phyloP scores from a whole-genome alignment of 2,888 invertebrate species.

The Vandiemenella viatica region DNA sequence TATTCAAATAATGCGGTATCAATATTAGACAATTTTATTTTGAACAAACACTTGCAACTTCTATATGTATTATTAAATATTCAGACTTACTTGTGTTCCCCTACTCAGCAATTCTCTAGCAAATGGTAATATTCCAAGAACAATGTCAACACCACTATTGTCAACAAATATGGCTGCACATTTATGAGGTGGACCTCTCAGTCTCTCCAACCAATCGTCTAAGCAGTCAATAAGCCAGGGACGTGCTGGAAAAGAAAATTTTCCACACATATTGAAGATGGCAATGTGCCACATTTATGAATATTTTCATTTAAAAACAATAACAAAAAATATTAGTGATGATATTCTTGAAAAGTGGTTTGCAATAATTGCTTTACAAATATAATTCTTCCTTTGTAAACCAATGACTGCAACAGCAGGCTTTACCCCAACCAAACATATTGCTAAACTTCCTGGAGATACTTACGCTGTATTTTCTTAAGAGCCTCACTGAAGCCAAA shows the following conservation, averaged over 20 bases:
- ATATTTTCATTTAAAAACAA: background rate
- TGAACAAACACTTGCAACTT: no score
- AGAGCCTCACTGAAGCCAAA: slow-evolving; percentile 76
- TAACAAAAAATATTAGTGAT: no score
- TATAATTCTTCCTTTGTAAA: no score
- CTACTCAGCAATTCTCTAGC: slow-evolving; percentile 65
- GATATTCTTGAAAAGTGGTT: no score
- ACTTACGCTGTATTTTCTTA: slow-evolving; percentile 55
- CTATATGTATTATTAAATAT: no score
- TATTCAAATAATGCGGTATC: no score
- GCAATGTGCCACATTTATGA: background rate
- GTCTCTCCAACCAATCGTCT: slow-evolving; percentile 63
- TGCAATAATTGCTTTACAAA: no score
- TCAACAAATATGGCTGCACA: slow-evolving; percentile 91
- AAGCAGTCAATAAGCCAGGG: slow-evolving; percentile 87
- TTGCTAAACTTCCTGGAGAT: background rate
- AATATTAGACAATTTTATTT: no score
- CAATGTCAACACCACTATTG: slow-evolving; percentile 89
- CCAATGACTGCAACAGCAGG: no score
- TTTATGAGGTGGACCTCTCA: slow-evolving; percentile 57
- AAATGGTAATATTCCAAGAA: slow-evolving; percentile 84
- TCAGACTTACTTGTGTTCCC: slow-evolving; percentile 55
- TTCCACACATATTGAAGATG: no score
- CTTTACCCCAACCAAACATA: no score
- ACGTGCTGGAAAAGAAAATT: slow-evolving; percentile 37